phyloP scores from a whole-genome alignment of 2,888 invertebrate genomes.

The Noctua comes region DNA sequence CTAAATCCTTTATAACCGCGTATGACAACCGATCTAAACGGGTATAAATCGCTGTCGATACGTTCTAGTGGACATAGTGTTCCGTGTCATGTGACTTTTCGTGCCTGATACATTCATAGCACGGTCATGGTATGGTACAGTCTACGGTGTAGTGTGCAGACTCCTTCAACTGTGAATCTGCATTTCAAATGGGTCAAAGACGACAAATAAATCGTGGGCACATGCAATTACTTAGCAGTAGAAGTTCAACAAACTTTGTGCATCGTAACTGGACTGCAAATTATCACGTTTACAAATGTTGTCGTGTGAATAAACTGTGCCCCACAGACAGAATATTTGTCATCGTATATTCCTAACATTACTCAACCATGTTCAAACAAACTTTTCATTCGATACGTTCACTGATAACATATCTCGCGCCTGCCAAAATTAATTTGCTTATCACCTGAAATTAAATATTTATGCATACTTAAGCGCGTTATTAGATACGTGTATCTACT shows the following conservation, averaged over 20 bases:
- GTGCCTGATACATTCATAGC: background rate
- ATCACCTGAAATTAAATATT: slow-evolving; percentile 76
- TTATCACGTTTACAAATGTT: slow-evolving; percentile 27
- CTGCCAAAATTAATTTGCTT: slow-evolving; percentile 77
- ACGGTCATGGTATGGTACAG: background rate
- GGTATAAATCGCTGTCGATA: no score
- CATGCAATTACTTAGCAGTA: background rate
- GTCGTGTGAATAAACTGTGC: slow-evolving; percentile 20
- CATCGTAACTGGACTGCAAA: slow-evolving; percentile 17
- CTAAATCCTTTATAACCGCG: no score
- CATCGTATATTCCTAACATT: slow-evolving; percentile 22
- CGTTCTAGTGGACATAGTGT: no score
- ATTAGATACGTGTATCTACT: slow-evolving; percentile 57
- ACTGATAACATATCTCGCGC: slow-evolving; percentile 69
- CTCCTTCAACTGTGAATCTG: background rate
- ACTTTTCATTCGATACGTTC: slow-evolving; percentile 52
- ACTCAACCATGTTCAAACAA: slow-evolving; percentile 24
- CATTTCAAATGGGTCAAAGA: slow-evolving; percentile 1
- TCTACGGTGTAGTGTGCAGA: background rate
- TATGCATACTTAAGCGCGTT: slow-evolving; percentile 63
- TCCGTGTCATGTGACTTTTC: background rate
- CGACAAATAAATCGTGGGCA: background rate
- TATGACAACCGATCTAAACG: no score
- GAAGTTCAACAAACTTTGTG: slow-evolving; percentile 36
- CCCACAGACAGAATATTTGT: slow-evolving; percentile 20